phyloP scores from a whole-genome alignment of 2,888 invertebrate species.

The Xylota sylvarum region DNA sequence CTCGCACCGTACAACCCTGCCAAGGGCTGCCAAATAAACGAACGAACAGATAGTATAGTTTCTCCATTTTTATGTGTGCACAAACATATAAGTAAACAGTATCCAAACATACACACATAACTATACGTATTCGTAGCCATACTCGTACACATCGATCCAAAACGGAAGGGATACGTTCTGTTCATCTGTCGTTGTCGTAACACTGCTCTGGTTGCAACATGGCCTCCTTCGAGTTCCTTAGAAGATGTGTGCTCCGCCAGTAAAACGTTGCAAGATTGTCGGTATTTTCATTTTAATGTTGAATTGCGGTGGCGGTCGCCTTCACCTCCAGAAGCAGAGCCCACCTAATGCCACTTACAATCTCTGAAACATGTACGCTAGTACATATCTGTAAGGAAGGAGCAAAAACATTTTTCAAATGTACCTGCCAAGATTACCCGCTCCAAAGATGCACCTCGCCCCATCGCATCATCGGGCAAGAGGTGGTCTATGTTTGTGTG shows the following conservation, averaged over 20 bases:
- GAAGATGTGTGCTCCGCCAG: constrained; percentile 43
- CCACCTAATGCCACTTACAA: constrained; percentile 72
- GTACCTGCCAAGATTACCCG: constrained; percentile 75
- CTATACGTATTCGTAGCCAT: neutral
- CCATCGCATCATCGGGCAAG: neutral
- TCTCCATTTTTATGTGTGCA: constrained; percentile 48
- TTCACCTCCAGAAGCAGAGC: constrained; percentile 36
- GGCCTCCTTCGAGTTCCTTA: constrained; percentile 52
- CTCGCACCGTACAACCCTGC: constrained; percentile 21
- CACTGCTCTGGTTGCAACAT: constrained; percentile 52
- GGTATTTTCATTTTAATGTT: constrained; percentile 75
- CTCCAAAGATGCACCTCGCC: constrained; percentile 38
- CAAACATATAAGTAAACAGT: constrained; percentile 47
- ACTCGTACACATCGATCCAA: constrained; percentile 47
- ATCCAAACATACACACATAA: constrained; percentile 28
- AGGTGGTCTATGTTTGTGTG: constrained; percentile 23
- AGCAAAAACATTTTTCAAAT: constrained; percentile 70
- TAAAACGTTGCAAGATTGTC: constrained; percentile 68
- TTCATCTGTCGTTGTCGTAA: constrained; percentile 57
- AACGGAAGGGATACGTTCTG: constrained; percentile 49
- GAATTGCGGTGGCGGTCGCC: constrained; percentile 73
- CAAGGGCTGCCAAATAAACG: constrained; percentile 67
- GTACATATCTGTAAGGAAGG: constrained; percentile 54
- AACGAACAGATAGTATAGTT: constrained; percentile 56
- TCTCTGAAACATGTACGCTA: constrained; percentile 68